Base-by-base conservation (phyloP, 1,140 invertebrate species). In the Neelides sp. region DNA sequence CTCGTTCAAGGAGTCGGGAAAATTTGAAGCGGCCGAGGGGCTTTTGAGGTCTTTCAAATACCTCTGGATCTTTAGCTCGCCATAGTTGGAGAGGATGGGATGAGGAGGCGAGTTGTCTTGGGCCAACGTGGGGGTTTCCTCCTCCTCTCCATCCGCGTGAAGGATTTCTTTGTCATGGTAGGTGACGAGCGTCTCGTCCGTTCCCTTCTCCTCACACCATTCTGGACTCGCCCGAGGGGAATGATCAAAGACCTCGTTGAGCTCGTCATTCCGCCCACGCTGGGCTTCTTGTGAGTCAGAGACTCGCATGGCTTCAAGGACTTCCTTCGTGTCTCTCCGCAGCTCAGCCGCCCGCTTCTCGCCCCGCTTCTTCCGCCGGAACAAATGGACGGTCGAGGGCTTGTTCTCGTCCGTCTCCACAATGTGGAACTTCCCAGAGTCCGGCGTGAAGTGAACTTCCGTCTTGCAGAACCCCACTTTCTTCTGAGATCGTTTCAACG, bases 381-480 rank as follows among this genome's bases (percentile, higher is more conserved):
- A 85, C 63, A 80, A 78, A 63, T 83, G 82, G 1, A 52, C 50
- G 1, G 79, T 81, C 5, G 83, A 80, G 19, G 83, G 83, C 40
- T 83, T 83, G 64, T 86, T 86, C 41, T 80, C 82, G 64, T 85
- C 82, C 0, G 83, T 85, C 65, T 83, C 82, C n/a, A 87, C 83
- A 41, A 87, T 85, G 63, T 85, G 84, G 0, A 87, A 80, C 58
- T 77, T 77, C 0, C 84, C 83, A 1, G 81, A 79, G 62, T 85
- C 83, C n/a, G 80, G 78, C 0, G 82, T 80, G 65, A 87, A 85
- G 65, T 87, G 84, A 17, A 87, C 76, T 69, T 87, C 84, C 0
- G 83, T 86, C 69, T 85, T 85, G 63, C 82, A 83, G 65, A 87
- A 87, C 59, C 81, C 83, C 0, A 87, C 83, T 67, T 77, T 82